A percentile compares a stretch with the other conserved stretches of the same genome.
Conservation (phyloP, 2,888 invertebrate species). For the Xanthia icteritia region DNA sequence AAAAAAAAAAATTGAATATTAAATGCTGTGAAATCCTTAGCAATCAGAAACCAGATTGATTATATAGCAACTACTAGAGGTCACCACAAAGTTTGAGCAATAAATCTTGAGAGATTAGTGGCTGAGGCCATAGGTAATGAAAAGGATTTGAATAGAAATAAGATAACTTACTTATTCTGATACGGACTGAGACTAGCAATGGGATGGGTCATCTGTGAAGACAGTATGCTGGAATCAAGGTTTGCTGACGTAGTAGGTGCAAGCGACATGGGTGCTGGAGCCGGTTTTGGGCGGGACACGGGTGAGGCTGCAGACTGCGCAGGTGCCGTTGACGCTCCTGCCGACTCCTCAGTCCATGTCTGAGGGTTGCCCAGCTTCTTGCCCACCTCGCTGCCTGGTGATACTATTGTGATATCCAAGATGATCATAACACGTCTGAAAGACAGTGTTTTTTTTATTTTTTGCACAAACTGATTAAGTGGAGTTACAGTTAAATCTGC, state of each 20-base stretch:
- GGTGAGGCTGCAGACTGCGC: conserved; percentile 73
- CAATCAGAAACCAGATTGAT: background rate
- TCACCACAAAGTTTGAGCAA: background rate
- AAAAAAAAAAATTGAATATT: background rate
- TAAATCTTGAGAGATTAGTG: no score
- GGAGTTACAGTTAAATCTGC: background rate
- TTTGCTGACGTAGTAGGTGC: conserved; percentile 66
- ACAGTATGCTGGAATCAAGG: conserved; percentile 84
- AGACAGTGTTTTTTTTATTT: conserved; percentile 30
- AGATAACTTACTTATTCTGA: conserved; percentile 94
- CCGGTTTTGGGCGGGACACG: conserved; percentile 64
- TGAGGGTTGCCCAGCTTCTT: conserved; percentile 95
- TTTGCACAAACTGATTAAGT: no score
- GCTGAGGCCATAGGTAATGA: no score
- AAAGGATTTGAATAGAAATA: background rate
- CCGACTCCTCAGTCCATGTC: conserved; percentile 90
- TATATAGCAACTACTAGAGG: background rate
- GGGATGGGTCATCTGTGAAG: conserved; percentile 92
- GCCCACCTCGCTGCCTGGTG: conserved; percentile 93
- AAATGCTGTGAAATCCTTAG: background rate
- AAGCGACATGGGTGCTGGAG: conserved; percentile 70
- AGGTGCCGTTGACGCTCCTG: conserved; percentile 66
- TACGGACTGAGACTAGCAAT: conserved; percentile 97
- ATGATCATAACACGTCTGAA: conserved; percentile 96
- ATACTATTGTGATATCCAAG: conserved; percentile 93